Evolutionary conservation across 2,797 vertebrate genomes (phyloP), one percentile per base, ranked within the genome.

Genomic region (Acanthurus lineatus): DNA sequence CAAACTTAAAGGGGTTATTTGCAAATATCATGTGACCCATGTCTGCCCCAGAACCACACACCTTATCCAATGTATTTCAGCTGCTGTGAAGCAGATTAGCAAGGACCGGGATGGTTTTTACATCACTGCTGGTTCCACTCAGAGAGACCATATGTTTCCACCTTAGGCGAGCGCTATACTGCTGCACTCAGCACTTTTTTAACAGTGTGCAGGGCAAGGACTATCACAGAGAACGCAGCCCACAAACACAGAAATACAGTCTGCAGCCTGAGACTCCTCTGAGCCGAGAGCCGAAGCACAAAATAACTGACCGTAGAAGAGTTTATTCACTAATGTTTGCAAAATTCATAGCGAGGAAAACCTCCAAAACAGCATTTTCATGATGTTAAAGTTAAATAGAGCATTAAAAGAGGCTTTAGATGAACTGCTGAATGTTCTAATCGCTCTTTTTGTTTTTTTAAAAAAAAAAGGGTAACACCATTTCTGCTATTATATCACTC

Each of bases 121-220:
- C 88, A 90, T 91, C 83, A 90, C 89, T 86, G 89, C 91, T 92
- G 90, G 87, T 89, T 92, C 85, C 90, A 90, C 91, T 91, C 86
- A 84, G 90, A 80, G 84, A 86, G 73, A 79, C 91, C 94, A 95
- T 93, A 94, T 94, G 93, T 91, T 90, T 92, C 89, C 90, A 91
- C 85, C 88, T 92, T 76, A 83, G 86, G 91, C 84, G 76, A 77
- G 84, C 81, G 10, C 82, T n/a, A 69, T 72, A 81, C 77, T 86
- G 89, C 90, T 85, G 81, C 83, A 66, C 87, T 93, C 94, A 93
- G 91, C 94, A 92, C 77, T 91, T 90, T 87, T 86, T 73, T 72
- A 73, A 72, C 78, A 79, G 76, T 52, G 81, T 76, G 83, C 84
- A 75, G 85, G 82, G 83, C 49, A 40, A 84, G 57, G 73, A 85